Evolutionary conservation across 64 coral and sea anemone genomes (phyloP), one percentile per base, ranked within the genome.

Genomic region (Stylophora pistillata): DNA sequence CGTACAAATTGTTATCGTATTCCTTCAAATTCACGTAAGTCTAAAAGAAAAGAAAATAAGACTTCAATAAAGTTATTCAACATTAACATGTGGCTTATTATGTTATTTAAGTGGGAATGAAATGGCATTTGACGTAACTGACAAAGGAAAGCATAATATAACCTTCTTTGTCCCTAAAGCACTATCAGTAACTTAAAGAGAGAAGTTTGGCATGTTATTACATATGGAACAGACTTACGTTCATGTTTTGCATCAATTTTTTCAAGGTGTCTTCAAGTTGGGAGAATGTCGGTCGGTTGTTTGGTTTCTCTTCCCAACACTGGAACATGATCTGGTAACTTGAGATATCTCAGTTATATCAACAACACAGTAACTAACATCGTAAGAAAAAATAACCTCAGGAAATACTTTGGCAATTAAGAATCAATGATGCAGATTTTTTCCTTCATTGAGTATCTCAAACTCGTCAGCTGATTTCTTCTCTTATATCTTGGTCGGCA

Each of bases 251-350:
- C 31, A 41, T n/a, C 80, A 84, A 69, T 13, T 26, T 47, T n/a
- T 32, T 47, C 14, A 70, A 9, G 30, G 23, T 84, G 34, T n/a
- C 47, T 69, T 84, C 69, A 12, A 84, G 80, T 23, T 5, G 3
- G 47, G 31, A 55, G 59, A 84, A 69, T 47, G 80, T 84, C 15
- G 60, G 60, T 84, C 33, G 60, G 34, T 84, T 62, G 20, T 84
- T 69, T 11, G 80, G 60, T 10, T 68, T 84, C 34, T 84, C 30
- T 23, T 84, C 61, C 60, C 80, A 84, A 13, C 80, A 84, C 37
- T 84, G 80, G 13, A 69, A 4, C 80, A 84, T 84, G 28, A 69
- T 34, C 2, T 83, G 20, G 23, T 83, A 68, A 1, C 80, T 68
- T 41, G 26, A 83, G 5, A 18, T 23, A 37, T 9, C 12, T 0